Conservation (phyloP, 37 sponge, comb jelly and placozoan genomes). For the Ephydatia muelleri region DNA sequence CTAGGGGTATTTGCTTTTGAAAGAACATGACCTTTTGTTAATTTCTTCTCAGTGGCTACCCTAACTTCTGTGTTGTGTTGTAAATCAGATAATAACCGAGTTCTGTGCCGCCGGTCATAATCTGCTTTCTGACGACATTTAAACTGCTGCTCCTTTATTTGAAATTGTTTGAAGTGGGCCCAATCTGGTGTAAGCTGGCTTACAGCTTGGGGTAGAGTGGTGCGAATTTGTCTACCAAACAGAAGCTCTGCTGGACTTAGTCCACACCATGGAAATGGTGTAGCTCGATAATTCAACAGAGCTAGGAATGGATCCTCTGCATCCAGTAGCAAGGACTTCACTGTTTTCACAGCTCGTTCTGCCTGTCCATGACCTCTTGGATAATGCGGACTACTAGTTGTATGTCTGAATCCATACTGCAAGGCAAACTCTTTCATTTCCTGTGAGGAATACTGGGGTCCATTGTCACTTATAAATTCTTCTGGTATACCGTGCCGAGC, state of each 20-base stretch:
- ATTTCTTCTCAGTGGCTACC: no score
- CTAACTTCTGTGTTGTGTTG: no score
- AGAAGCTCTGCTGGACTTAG: conserved; percentile 46
- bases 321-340: conserved; percentile 20
- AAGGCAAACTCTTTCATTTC: conserved; percentile 15
- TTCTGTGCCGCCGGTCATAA: no score
- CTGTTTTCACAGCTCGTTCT: conserved; percentile 50
- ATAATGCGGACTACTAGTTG: conserved; percentile 37
- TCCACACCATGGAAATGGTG: conserved; percentile 63
- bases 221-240: conserved; percentile 44
- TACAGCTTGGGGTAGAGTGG: conserved; percentile 51
- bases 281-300: conserved; percentile 51
- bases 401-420: conserved; percentile 28
- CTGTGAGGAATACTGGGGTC: conserved; percentile 31
- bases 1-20: no score
- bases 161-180: not conserved
- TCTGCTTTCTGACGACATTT: no score
- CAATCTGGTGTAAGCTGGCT: not conserved
- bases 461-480: conserved; percentile 32
- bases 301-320: conserved; percentile 37
- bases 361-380: conserved; percentile 65
- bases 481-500: conserved; percentile 32
- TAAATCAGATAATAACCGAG: no score
- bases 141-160: not conserved
- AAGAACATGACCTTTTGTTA: no score